phyloP scores from a whole-genome alignment of 1,140 invertebrate genomes.

The Trichonephila clavata region DNA sequence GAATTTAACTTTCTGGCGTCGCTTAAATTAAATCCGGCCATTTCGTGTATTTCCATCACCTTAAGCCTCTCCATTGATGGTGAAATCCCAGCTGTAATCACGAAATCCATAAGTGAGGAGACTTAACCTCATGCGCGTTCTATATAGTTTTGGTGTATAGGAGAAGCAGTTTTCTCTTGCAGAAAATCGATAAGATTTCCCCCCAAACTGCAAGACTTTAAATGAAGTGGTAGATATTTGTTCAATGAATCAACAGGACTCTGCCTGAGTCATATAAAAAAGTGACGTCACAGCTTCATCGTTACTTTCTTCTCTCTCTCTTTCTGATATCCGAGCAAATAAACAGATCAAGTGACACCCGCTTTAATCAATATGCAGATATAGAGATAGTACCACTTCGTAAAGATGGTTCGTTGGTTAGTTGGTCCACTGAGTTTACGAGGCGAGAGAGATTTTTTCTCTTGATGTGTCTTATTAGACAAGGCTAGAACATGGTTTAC shows the following conservation, averaged over 20 bases:
- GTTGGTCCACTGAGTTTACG: not conserved
- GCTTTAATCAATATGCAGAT: conserved; percentile 24
- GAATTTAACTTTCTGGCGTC: conserved; percentile 23
- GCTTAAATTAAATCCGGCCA: conserved; percentile 65
- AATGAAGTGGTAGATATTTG: conserved; percentile 52
- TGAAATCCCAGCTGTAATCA: conserved; percentile 66
- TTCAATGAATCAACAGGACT: conserved; percentile 55
- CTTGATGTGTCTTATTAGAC: not conserved
- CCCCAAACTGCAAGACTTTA: conserved; percentile 24
- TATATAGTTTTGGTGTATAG: not conserved
- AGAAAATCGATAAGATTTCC: conserved; percentile 47
- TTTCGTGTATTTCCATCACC: conserved; percentile 36
- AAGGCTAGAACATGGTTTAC: not conserved
- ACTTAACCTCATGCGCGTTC: not conserved
- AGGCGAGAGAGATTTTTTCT: not conserved
- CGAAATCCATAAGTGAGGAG: not conserved
- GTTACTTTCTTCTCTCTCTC: not conserved
- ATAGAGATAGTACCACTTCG: not conserved
- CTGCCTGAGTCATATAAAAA: conserved; percentile 45
- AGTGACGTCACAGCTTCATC: not conserved
- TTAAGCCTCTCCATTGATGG: conserved; percentile 37
- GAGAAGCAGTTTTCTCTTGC: conserved; percentile 2
- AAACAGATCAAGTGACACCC: not conserved
- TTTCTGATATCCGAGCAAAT: not conserved
- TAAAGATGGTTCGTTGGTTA: not conserved